Percentiles rank a stretch among this genome's conserved stretches.
These are phyloP conservation scores for Meliscaeva auricollis DNA, from an alignment of 2,888 invertebrate genomes.

Conservation along the genomic window DNA sequence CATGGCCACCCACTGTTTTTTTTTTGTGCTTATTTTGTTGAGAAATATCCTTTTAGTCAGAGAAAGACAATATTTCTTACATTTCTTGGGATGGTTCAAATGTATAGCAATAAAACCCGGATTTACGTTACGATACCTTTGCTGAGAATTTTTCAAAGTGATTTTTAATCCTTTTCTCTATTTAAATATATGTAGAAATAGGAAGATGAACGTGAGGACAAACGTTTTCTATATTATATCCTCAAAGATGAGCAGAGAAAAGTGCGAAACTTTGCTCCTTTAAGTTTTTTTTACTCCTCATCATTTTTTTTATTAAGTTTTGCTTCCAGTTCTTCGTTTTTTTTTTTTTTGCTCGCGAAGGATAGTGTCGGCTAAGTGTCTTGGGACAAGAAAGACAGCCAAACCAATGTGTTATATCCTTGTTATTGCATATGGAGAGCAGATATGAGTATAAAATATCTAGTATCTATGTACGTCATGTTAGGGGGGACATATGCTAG, in stretches of 20 bases:
- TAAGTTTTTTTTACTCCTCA: conserved; percentile 41
- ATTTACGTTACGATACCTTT: conserved; percentile 75
- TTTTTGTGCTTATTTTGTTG: neutral
- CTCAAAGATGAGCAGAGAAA: neutral
- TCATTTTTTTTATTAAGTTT: neutral
- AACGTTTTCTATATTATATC: no score
- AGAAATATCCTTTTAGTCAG: conserved; percentile 30
- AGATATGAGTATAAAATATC: conserved; percentile 1
- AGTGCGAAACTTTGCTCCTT: conserved; percentile 43
- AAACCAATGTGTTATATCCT: conserved; percentile 61
- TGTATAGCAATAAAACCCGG: conserved; percentile 68
- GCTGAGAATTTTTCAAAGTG: conserved; percentile 69
- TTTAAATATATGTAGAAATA: conserved; percentile 32
- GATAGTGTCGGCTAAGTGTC: conserved; percentile 65
- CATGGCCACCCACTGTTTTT: conserved; percentile 43
- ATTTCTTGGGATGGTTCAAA: conserved; percentile 40
- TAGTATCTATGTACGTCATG: neutral
- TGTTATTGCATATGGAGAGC: conserved; percentile 39
- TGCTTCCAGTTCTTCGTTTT: conserved; percentile 35
- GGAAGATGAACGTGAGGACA: conserved; percentile 24
- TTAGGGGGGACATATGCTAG: conserved; percentile 5
- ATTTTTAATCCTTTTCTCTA: conserved; percentile 76
- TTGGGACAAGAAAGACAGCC: conserved; percentile 56
- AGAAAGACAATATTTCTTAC: conserved; percentile 53
- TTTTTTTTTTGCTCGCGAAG: neutral